Conservation (phyloP, 2,888 invertebrate genomes). For the Drosophila prolongata region DNA sequence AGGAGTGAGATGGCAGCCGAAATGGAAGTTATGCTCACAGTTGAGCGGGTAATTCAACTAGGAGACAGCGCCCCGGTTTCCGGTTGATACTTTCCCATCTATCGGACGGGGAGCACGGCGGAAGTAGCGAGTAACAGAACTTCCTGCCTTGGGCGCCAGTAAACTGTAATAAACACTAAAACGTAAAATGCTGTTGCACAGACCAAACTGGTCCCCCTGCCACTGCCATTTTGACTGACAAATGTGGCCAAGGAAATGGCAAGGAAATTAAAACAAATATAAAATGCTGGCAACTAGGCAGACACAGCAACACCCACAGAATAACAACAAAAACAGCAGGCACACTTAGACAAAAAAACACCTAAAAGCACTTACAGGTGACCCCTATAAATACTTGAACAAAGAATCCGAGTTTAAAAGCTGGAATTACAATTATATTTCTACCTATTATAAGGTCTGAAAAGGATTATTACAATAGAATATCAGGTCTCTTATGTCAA, state of each 20-base stretch:
- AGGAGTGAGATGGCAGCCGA: neutral
- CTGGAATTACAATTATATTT: no score
- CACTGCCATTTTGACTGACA: constrained; percentile 71
- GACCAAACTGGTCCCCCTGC: constrained; percentile 44
- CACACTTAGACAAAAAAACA: constrained; percentile 9
- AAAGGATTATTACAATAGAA: no score
- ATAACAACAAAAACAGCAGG: constrained; percentile 16
- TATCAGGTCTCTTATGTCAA: no score
- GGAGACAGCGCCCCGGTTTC: constrained; percentile 50
- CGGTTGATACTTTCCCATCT: constrained; percentile 52
- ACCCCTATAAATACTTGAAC: no score
- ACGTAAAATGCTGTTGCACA: constrained; percentile 64
- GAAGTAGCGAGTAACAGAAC: constrained; percentile 76
- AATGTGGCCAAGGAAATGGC: constrained; percentile 77
- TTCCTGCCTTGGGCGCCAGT: constrained; percentile 67
- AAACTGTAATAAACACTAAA: constrained; percentile 76
- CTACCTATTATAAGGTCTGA: no score
- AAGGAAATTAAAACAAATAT: constrained; percentile 79
- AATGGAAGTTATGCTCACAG: constrained; percentile 18
- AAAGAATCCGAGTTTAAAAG: no score
- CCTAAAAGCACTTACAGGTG: no score
- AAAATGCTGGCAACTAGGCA: constrained; percentile 65
- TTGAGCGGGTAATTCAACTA: constrained; percentile 33
- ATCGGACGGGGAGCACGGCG: constrained; percentile 24
- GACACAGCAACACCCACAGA: constrained; percentile 11